Conservation (phyloP, 2,113 vertebrate species). For the Melanerpes formicivorus region DNA sequence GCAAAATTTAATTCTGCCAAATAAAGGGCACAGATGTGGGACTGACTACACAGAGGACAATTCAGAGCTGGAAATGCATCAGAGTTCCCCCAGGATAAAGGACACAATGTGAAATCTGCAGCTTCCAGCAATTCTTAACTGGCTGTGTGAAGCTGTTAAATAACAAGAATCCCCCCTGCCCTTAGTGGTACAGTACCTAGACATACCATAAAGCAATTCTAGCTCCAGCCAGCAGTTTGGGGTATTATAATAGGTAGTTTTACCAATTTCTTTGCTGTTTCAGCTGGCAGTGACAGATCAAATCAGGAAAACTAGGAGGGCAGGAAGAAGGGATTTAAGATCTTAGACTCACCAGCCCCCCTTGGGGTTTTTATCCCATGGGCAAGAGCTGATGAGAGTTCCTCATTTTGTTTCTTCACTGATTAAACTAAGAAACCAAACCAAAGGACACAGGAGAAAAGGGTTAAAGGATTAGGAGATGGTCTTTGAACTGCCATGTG, state of each 20-base stretch:
- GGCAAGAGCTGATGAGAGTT: background rate
- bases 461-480: slow-evolving; percentile 61
- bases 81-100: background rate
- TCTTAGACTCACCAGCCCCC: background rate
- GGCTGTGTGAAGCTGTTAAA: background rate
- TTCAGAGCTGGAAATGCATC: background rate
- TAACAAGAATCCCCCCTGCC: background rate
- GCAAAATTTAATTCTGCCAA: background rate
- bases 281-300: background rate
- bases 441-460: slow-evolving; percentile 37
- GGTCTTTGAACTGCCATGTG: slow-evolving; percentile 65
- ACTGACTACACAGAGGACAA: background rate
- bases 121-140: background rate
- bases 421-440: slow-evolving; percentile 48
- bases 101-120: background rate
- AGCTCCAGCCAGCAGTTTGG: background rate
- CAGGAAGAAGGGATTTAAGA: background rate
- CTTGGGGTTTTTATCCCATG: background rate
- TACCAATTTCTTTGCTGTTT: background rate
- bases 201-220: background rate
- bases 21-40: background rate
- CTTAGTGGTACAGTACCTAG: background rate
- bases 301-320: background rate
- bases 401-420: slow-evolving; percentile 36
- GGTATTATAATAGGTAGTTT: background rate